Base-by-base conservation (phyloP, 1,140 invertebrate genomes). In the Agraylea sexmaculata region DNA sequence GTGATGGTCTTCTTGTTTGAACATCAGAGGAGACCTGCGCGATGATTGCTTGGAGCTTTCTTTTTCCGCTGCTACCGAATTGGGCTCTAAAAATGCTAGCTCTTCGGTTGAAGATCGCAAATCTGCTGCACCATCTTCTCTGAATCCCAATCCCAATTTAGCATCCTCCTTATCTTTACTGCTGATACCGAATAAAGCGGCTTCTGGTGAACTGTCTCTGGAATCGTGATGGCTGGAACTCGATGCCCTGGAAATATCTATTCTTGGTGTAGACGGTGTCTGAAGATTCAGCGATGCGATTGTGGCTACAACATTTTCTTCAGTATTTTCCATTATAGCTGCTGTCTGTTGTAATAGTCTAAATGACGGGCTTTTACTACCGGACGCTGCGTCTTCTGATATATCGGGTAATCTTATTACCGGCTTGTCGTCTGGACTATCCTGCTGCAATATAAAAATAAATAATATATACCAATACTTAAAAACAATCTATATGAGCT, bases 151-250 rank as follows among this genome's bases (percentile, higher is more conserved):
- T 46, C 69, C 61, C 2, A 61, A 51, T 3, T 56, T 55, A 6
- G 53, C 48, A 7, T 57, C 54, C 40, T 45, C 49, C 8, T 48
- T 34, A 18, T 60, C 59, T 12, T 55, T 59, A 3, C 51, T 51
- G 31, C 46, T 49, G 27, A 57, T 59, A 20, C 59, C 52, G 46
- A 64, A 63, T n/a, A 83, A 68, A 49, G 83, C 81, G 48, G 77
- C 70, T 54, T 86, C 83, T 0, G 84, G 85, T 17, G 79, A 83
- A 45, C 78, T 83, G 49, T 85, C 83, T 33, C 80, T 73, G 49
- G 81, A 86, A 57, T 87, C 80, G 54, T 87, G 84, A 49, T 85
- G 83, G 16, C 83, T 87, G 19, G 83, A 85, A 57, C 81, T 86
- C 49, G 83, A 87, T 2, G 86, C 85, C 33, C 85, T 70, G 39